Conservation (phyloP, 2,113 vertebrate genomes). For the Gavialis gangeticus region DNA sequence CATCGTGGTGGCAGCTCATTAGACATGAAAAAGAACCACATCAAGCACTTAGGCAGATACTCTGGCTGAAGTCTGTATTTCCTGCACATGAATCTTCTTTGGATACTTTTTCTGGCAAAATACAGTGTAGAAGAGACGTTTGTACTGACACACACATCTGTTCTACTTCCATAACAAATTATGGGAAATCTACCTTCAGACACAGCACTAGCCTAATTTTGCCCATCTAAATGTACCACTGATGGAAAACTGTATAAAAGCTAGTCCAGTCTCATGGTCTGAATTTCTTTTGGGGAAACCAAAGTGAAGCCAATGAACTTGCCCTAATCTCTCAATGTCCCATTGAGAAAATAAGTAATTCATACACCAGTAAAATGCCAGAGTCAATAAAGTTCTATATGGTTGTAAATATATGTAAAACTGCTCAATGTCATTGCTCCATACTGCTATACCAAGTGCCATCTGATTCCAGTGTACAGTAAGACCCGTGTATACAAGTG, state of each 20-base stretch:
- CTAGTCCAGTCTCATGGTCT: constrained; percentile 15
- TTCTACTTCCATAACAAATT: neutral
- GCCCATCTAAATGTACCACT: constrained; percentile 30
- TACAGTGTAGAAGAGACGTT: neutral
- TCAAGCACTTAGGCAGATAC: constrained; percentile 39
- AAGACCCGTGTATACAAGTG: neutral
- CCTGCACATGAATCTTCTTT: constrained; percentile 3
- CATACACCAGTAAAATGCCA: neutral
- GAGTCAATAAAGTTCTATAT: neutral
- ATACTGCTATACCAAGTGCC: neutral
- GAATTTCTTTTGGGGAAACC: constrained; percentile 35
- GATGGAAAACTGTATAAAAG: constrained; percentile 43
- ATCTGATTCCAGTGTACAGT: neutral
- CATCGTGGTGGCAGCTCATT: neutral
- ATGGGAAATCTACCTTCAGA: neutral
- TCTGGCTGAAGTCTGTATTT: constrained; percentile 54
- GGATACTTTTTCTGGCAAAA: neutral
- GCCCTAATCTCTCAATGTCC: neutral
- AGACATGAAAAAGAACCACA: neutral
- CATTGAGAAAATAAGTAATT: constrained; percentile 51
- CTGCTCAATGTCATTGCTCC: neutral
- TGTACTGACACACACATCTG: rapidly evolving
- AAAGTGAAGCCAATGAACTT: neutral
- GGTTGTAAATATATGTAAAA: neutral
- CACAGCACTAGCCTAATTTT: neutral